Conservation (phyloP, 2,797 vertebrate species). For the Scolopax bukidnonensis region DNA sequence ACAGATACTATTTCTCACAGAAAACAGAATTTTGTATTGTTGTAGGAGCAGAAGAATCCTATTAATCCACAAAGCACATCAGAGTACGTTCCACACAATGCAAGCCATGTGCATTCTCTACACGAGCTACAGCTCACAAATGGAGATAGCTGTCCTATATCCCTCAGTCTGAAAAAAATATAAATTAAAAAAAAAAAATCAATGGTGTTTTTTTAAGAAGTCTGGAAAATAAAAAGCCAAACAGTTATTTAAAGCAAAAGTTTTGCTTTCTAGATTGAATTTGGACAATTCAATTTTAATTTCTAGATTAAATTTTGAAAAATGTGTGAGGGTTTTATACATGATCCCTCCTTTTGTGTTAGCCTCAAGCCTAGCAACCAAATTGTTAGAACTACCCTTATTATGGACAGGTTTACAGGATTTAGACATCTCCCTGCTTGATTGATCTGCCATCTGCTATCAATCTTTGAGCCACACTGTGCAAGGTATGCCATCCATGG, state of each 20-base stretch:
- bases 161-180: neutral
- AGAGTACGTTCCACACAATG: neutral
- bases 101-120: slow-evolving; percentile 8
- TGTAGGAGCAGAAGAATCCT: slow-evolving; percentile 48
- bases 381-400: neutral
- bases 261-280: neutral
- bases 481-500: neutral
- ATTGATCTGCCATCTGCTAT: neutral
- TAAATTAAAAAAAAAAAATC: neutral
- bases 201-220: rapidly evolving
- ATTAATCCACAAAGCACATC: slow-evolving; percentile 25
- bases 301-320: neutral
- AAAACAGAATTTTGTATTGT: neutral
- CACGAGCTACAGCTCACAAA: neutral
- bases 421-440: neutral
- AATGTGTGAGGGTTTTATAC: neutral
- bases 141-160: neutral
- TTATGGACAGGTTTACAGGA: neutral
- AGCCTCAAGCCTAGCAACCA: neutral
- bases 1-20: slow-evolving; percentile 34
- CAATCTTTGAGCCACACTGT: neutral
- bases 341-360: neutral
- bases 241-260: neutral
- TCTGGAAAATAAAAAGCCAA: neutral
- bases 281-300: neutral